Evolutionary conservation across 1,140 invertebrate genomes (phyloP).

Genomic region (Drosophila mojavensis): DNA sequence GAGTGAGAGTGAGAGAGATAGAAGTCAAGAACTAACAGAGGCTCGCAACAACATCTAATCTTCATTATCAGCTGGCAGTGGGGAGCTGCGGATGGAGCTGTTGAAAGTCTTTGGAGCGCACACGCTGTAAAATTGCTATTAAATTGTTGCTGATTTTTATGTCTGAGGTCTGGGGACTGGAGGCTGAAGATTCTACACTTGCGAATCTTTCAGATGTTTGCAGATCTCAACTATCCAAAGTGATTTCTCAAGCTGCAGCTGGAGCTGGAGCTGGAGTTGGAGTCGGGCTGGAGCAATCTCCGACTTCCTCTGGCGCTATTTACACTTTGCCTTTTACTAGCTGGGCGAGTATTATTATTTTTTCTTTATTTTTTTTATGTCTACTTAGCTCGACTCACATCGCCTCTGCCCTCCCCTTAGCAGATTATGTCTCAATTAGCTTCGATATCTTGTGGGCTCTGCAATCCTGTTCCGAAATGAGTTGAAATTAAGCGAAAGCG

Average conservation of each 20-base stretch:
- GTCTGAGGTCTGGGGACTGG: constrained; percentile 21
- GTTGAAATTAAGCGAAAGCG: too few species aligned
- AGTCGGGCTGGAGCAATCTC: too few species aligned
- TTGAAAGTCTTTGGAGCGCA: constrained; percentile 24
- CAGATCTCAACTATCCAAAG: neutral
- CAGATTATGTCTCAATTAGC: constrained; percentile 77
- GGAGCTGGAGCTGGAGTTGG: too few species aligned
- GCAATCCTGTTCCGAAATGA: neutral
- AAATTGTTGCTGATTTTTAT: constrained; percentile 83
- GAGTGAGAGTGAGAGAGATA: too few species aligned
- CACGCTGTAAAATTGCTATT: constrained; percentile 76
- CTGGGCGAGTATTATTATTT: constrained; percentile 18
- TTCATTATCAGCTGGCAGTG: constrained; percentile 49
- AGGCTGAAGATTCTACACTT: neutral
- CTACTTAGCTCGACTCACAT: constrained; percentile 34
- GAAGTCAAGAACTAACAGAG: constrained; percentile 49
- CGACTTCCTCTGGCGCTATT: constrained; percentile 66
- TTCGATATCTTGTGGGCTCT: constrained; percentile 47
- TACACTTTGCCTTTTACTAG: constrained; percentile 45
- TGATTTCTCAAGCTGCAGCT: neutral
- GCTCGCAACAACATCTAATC: constrained; percentile 60
- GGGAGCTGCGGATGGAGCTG: constrained; percentile 9
- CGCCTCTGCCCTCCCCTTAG: constrained; percentile 2
- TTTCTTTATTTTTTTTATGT: constrained; percentile 33
- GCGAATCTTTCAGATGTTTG: neutral